Base-by-base conservation (phyloP, 35 echinoderm and acorn worm genomes). In the Apostichopus californicus region DNA sequence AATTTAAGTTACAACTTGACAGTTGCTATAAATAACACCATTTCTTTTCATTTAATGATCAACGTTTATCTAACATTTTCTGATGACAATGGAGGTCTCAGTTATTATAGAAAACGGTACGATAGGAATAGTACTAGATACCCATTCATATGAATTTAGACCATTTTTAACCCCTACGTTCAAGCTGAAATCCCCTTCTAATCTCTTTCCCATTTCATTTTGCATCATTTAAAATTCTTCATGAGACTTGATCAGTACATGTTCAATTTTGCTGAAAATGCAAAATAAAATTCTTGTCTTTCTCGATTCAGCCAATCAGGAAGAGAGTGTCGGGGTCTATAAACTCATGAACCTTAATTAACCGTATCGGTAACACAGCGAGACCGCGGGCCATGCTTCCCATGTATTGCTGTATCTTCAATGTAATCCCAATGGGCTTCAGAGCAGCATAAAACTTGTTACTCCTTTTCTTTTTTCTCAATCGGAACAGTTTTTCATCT, bases 331-430 rank as follows among this genome's bases (percentile, higher is more conserved):
- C 13, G n/a, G 21, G 71, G 71, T 75, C 71, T 75, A 75, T 75
- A 75, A 75, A 75, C 12, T 75, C 71, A 75, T 75, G 71, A 75
- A 75, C 81, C 55, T 85, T 85, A 85, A 85, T 85, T 85, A 85
- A 59, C 55, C 81, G 24, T 59, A 61, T 61, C 58, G 6, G 55
- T 85, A 21, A n/a, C 56, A 85, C 5, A 85, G 34, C 11, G 7
- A 9, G 15, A 85, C 78, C 58, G 81, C 81, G 24, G 56, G 81
- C 81, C 81, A 63, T 85, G 34, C 34, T 81, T 25, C 9, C 28
- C 7, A 81, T 52, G n/a, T n/a, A n/a, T 7, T 75, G 21, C 20
- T n/a, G 71, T 75, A 75, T 75, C 26, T 52, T 14, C 14, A 4
- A 10, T 7, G n/a, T 20, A 85, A 21, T 85, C 81, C 81, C 57